phyloP scores from a whole-genome alignment of 1,140 invertebrate genomes.

The Microplitis mediator region DNA sequence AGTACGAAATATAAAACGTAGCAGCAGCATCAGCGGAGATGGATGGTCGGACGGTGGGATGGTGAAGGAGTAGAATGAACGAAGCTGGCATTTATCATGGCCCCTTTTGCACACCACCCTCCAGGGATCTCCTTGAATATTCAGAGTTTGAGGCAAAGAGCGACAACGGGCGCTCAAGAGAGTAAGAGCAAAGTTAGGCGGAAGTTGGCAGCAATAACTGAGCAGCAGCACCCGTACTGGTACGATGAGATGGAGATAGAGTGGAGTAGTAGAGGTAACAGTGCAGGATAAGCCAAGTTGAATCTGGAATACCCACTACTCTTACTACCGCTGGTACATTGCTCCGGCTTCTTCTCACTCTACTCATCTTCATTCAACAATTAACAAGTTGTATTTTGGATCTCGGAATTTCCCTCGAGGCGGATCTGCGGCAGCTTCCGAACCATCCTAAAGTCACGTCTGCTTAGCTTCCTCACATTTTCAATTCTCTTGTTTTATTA shows the following conservation, averaged over 20 bases:
- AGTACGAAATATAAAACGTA: no score
- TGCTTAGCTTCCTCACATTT: constrained; percentile 16
- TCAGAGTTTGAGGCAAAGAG: constrained; percentile 32
- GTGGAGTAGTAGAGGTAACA: no score
- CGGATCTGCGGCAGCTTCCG: constrained; percentile 28
- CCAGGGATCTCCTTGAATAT: constrained; percentile 41
- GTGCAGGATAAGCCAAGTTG: constrained; percentile 37
- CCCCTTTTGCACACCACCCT: background rate
- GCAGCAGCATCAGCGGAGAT: background rate
- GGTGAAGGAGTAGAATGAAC: no score
- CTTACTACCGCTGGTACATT: background rate
- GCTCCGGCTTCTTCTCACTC: background rate
- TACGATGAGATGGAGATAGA: no score
- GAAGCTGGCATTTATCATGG: constrained; percentile 17
- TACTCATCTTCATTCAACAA: constrained; percentile 38
- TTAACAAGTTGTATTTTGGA: constrained; percentile 49
- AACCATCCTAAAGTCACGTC: constrained; percentile 19
- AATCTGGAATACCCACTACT: constrained; percentile 40
- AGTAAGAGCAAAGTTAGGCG: constrained; percentile 25
- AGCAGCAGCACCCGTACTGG: no score
- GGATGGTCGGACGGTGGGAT: no score
- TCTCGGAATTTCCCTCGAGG: constrained; percentile 35
- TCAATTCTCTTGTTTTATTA: background rate
- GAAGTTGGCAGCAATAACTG: constrained; percentile 11
- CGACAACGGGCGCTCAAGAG: constrained; percentile 2